Conservation (phyloP, 2,888 invertebrate species). For the Xylocampa areola region DNA sequence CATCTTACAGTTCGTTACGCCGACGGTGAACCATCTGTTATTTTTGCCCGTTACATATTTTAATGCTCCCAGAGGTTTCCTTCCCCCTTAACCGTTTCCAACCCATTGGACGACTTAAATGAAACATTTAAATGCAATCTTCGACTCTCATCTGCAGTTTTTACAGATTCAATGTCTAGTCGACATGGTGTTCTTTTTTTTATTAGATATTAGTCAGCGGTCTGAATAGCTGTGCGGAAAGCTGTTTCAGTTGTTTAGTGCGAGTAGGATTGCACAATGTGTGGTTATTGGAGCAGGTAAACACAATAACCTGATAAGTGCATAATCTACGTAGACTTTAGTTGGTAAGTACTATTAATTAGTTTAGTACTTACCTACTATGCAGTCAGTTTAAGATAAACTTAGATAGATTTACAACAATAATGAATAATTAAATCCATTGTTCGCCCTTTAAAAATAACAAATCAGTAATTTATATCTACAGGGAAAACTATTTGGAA, state of each 20-base stretch:
- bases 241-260: conserved; percentile 1
- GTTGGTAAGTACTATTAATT: conserved; percentile 18
- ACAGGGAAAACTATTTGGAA: too few relatives aligned
- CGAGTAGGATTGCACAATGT: conserved; percentile 1
- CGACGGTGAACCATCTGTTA: conserved; percentile 83
- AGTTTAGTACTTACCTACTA: too few relatives aligned
- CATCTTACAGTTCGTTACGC: conserved; percentile 83
- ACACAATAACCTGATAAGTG: conserved; percentile 20
- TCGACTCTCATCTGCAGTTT: conserved; percentile 65
- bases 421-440: too few relatives aligned
- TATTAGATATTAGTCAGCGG: conserved; percentile 4
- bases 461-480: too few relatives aligned
- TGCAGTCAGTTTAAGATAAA: background rate
- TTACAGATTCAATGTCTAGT: conserved; percentile 32
- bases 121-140: conserved; percentile 83
- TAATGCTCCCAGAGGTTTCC: conserved; percentile 79
- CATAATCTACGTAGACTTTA: conserved; percentile 7
- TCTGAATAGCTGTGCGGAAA: conserved; percentile 4
- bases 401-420: too few relatives aligned
- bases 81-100: conserved; percentile 79
- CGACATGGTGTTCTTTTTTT: conserved; percentile 23
- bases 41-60: conserved; percentile 87
- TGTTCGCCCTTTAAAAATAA: too few relatives aligned
- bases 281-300: conserved; percentile 1
- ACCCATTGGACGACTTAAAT: conserved; percentile 82